Evolutionary conservation across 1,140 invertebrate species (phyloP).

Genomic region (Ectropis grisescens): DNA sequence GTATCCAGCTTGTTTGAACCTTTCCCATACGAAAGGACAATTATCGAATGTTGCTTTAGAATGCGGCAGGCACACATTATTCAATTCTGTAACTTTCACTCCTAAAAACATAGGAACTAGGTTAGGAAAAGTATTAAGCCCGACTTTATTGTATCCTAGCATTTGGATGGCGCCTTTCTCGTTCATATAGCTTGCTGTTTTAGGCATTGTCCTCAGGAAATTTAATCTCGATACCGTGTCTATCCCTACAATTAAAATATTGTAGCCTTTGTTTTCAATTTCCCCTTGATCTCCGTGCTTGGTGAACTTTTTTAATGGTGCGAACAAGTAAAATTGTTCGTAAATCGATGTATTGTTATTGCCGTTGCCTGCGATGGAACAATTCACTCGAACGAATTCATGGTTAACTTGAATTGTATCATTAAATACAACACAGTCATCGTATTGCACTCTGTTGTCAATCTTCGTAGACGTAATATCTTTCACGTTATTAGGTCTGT

Average conservation of each 20-base stretch:
- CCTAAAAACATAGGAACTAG: constrained; percentile 77
- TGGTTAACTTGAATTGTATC: constrained; percentile 8
- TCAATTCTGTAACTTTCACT: no score
- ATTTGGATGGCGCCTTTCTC: constrained; percentile 57
- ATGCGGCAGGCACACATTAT: no score
- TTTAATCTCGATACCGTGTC: constrained; percentile 20
- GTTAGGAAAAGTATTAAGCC: constrained; percentile 85
- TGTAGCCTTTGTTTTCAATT: neutral
- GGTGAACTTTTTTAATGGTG: neutral
- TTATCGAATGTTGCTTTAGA: no score
- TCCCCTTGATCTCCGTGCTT: neutral
- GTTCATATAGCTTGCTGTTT: constrained; percentile 10
- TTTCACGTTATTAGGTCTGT: constrained; percentile 1
- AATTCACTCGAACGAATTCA: constrained; percentile 14
- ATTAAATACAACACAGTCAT: constrained; percentile 11
- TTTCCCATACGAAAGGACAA: no score
- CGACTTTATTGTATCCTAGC: constrained; percentile 82
- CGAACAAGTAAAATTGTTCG: constrained; percentile 13
- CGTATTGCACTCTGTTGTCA: constrained; percentile 8
- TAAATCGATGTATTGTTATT: constrained; percentile 11
- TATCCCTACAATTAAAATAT: constrained; percentile 16
- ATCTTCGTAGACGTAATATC: constrained; percentile 1
- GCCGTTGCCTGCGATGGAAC: no score
- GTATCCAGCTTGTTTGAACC: constrained; percentile 79
- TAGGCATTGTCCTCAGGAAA: constrained; percentile 18